Evolutionary conservation across 2,113 vertebrate species (phyloP), one percentile per base, ranked within the genome.

Genomic region (Tyrannus savana): DNA sequence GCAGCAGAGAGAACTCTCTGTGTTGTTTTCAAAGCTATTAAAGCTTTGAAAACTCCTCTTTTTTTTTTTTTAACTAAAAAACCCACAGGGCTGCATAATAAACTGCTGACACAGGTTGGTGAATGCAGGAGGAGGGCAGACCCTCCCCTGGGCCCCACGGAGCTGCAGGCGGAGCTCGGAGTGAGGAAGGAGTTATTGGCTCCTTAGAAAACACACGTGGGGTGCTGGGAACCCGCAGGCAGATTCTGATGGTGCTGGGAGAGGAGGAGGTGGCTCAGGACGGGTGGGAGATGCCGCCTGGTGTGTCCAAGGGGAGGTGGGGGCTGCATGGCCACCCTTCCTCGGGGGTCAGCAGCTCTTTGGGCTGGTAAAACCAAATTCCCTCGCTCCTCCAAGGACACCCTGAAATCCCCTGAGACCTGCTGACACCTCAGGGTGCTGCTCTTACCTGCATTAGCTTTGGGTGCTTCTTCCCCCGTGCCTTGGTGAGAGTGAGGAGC

Each of bases 21-120:
- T 64, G 66, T 90, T 93, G 89, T 86, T 97, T 90, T 93, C 93
- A 97, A 88, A 95, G 95, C 78, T 58, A 56, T 94, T 91, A 94
- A 91, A 60, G 71, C 94, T 94, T 96, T 96, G 88, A 88, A 92
- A 93, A 83, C 22, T 55, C 60, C n/a, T 87, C 56, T 56, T 67
- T 39, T 73, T 25, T 68, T 44, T 68, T 66, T 67, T 74, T 67
- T 3, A 1, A 22, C 44, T 37, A 12, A 46, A 85, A 89, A 66
- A 22, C 62, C 90, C 28, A 18, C 90, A 39, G 83, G 69, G 91
- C 93, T 86, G 75, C 67, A 22, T 42, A 58, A 82, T 79, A 88
- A 94, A 72, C 30, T 56, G 95, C 96, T 97, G 95, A 90, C 95
- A 76, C 53, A 56, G 90, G 84, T 8, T 24, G 28, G 64, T 5